Evolutionary conservation across 2,113 vertebrate genomes (phyloP), one percentile per base, ranked within the genome.

Genomic region (Amphiprion percula): DNA sequence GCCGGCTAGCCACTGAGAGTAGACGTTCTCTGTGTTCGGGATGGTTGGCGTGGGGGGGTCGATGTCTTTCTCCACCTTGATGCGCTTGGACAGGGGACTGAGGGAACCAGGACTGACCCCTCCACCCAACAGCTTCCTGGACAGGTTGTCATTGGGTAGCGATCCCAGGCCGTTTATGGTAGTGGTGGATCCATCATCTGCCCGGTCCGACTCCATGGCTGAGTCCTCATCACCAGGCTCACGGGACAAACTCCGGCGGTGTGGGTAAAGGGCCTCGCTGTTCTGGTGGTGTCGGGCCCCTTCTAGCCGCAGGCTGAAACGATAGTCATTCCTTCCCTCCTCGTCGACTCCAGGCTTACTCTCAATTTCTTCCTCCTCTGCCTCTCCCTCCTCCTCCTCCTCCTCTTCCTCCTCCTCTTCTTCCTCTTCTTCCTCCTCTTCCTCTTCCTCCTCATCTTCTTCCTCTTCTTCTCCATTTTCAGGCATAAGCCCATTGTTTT

Each of bases 21-120:
- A 99, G 88, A 99, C 97, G 82, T 99, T 99, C 90, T 99, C 98
- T 0, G 97, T 95, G 93, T 97, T 99, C 84, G 97, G 96, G 95
- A 98, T 97, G 74, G 97, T 96, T 52, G 96, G 94, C 0, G 96
- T 95, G 8, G 96, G 96, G 74, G 97, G 94, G 68, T 99, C 98
- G 37, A 98, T 95, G 94, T 99, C 98, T 93, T 99, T 99, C 94
- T 99, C 98, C 80, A 99, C 96, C 95, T 99, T 99, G 92, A 99
- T 99, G 90, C 97, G 97, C 92, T 99, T 99, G 88, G 97, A 96
- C 92, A 98, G 96, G 70, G 97, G 96, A 91, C 97, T 99, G 87
- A 97, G 91, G 77, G 96, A 96, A 88, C 94, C 96, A 56, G 98
- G 98, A 88, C 97, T 99, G 90, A 96, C 60, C 8, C 80, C 19